Evolutionary conservation across 2,113 vertebrate species (phyloP), one percentile per base, ranked within the genome.

Genomic region (Macroglossus sobrinus): DNA sequence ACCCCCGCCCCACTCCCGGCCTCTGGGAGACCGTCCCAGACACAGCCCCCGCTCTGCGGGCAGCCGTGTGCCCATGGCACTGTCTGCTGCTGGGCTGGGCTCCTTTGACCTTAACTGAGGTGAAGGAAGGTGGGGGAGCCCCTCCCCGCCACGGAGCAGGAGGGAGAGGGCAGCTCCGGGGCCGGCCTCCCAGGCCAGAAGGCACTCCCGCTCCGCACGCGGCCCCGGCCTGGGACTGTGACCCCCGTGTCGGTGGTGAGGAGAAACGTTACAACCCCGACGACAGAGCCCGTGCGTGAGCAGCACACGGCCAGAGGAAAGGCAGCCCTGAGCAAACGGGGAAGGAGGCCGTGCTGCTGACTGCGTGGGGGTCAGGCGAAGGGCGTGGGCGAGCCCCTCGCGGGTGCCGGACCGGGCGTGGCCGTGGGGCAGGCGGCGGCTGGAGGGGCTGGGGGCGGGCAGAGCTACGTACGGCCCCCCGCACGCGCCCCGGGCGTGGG

Each of bases 241-340:
- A 61, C 64, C 18, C 26, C 47, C 11, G 30, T 0, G 45, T 0
- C 55, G 85, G 66, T 69, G 61, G 0, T 4, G 43, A 80, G 38
- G 35, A 47, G 74, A 61, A 55, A 72, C 43, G 33, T 68, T 45
- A 47, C 18, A 35, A 33, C 2, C 28, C 24, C n/a, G 71, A 59
- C 3, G 50, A 71, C n/a, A 6, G 18, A 30, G 40, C 40, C 74
- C 38, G 19, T 4, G 53, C 12, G n/a, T 22, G 14, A 22, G 43
- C 85, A 33, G 7, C 74, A 30, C n/a, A 6, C 0, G 53, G 87
- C 80, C 63, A 40, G 28, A 89, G 61, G 24, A 71, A 47, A 57
- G 0, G 35, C 19, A 15, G 21, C 59, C 40, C 53, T 1, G 1
- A 61, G n/a, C 35, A 9, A 2, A 5, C 1, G 26, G 10, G 3